Base-by-base conservation (phyloP, 2,113 vertebrate species). In the Crypturellus undulatus region DNA sequence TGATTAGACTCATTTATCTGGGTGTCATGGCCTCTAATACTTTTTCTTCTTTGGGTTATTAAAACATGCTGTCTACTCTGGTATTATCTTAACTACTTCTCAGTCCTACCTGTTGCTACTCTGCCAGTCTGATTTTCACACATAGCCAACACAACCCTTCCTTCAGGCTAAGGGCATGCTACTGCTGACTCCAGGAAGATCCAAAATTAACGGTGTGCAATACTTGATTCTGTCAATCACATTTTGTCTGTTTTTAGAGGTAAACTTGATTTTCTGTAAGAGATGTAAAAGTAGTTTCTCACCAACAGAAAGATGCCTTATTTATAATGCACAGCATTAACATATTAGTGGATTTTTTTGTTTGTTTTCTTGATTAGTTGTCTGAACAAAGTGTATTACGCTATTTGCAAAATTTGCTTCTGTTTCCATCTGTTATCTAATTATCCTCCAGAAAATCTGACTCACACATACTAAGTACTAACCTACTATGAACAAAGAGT, bases 391-490 rank as follows among this genome's bases (percentile, higher is more conserved):
- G 6, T 69, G 4, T 60, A 76, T 77, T 79, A 21, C 8, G 26
- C 28, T 30, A n/a, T 72, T 92, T 86, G 79, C 13, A 86, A 92
- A 95, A 56, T 62, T 45, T 69, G 7, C 42, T 60, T 79, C 34
- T 36, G 4, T 86, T 90, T 85, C 38, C 24, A 40, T 54, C 30
- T 52, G 3, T 13, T 42, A 43, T 8, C 12, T 73, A 63, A 34
- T 2, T 25, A 9, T 56, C 9, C n/a, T 62, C 62, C 43, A 58
- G 59, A 80, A 89, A 89, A 80, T 3, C 32, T 64, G 9, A 5
- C 28, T 62, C 59, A 80, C 13, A n/a, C 14, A 24, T 13, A 24
- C 3, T 5, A 70, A 83, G 10, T 54, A 20, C 14, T 65, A 51
- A 38, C 51, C 60, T 62, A 34, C 20, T 75, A 8, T 67, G 19